A percentile compares a stretch with the other conserved stretches of the same genome.
These are phyloP conservation scores for Cerastis leucographa DNA, from an alignment of 2,888 invertebrate genomes.

Conservation along the genomic window DNA sequence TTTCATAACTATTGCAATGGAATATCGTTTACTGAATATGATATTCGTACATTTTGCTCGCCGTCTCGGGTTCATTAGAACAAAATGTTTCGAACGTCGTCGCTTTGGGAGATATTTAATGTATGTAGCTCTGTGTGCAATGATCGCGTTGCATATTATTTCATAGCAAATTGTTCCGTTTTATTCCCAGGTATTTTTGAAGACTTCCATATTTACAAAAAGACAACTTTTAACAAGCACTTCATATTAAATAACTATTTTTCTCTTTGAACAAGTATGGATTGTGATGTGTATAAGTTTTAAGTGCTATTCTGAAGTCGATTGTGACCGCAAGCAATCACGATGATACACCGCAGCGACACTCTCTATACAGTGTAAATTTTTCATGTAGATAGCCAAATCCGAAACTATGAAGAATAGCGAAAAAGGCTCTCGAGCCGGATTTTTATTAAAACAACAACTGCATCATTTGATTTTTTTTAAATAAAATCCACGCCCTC, in stretches of 20 bases:
- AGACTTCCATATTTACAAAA: neutral
- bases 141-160: neutral
- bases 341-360: neutral
- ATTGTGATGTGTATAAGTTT: no score
- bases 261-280: no score
- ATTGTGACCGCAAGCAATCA: neutral
- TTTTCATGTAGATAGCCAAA: no score
- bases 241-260: no score
- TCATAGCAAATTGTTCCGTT: neutral
- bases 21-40: constrained; percentile 3
- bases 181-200: neutral
- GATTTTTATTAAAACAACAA: no score
- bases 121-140: neutral
- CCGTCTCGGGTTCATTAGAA: neutral
- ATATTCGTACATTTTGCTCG: neutral
- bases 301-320: neutral
- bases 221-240: neutral
- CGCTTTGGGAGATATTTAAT: constrained; percentile 19
- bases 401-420: no score
- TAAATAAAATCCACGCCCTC: no score
- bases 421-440: no score
- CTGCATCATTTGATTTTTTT: no score
- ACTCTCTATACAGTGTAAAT: neutral
- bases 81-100: constrained; percentile 25
- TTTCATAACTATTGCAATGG: constrained; percentile 2